Base-by-base conservation (phyloP, 2,113 vertebrate genomes). In the Octodon degus region DNA sequence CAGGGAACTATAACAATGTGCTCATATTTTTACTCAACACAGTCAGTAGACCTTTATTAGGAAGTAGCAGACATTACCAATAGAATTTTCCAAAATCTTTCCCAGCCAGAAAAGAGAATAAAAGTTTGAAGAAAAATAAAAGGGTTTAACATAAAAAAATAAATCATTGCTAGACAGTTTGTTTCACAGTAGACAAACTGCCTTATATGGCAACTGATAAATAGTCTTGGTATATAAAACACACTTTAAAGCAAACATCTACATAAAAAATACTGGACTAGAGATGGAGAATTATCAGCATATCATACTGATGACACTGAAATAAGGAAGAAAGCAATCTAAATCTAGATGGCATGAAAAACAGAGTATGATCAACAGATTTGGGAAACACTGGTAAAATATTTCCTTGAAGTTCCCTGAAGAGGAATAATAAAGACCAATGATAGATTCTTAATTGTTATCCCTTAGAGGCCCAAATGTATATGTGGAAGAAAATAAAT, bases 351-450 rank as follows among this genome's bases (percentile, higher is more conserved):
- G n/a, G 20, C 7, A 68, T 8, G n/a, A 20, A 67, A 92, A 92
- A 82, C 50, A 72, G 27, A 84, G 2, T n/a, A 30, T 50, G 25
- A 89, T 62, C 76, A 72, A 24, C 65, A 90, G 87, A 88, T 30
- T n/a, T 65, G 65, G 92, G 47, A 77, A 79, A 80, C n/a, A 85
- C 11, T 16, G 25, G 65, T 17, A 53, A 65, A 79, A 81, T 13
- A 83, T 60, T 88, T 93, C 92, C 91, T 72, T 72, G 27, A 84
- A 55, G 50, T 77, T 80, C 43, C 89, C 14, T 86, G 50, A 91
- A 86, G 20, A 83, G 17, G 60, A 67, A 50, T 40, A 81, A 62
- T 63, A 40, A 87, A 47, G 58, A 93, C 53, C 24, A 7, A 90
- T 5, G 22, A 84, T 24, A 50, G 63, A 91, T 92, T 83, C 22